A percentile compares a stretch with the other conserved stretches of the same genome.
phyloP scores from a whole-genome alignment of 1,140 invertebrate species.

The Eupristina koningsbergeri region DNA sequence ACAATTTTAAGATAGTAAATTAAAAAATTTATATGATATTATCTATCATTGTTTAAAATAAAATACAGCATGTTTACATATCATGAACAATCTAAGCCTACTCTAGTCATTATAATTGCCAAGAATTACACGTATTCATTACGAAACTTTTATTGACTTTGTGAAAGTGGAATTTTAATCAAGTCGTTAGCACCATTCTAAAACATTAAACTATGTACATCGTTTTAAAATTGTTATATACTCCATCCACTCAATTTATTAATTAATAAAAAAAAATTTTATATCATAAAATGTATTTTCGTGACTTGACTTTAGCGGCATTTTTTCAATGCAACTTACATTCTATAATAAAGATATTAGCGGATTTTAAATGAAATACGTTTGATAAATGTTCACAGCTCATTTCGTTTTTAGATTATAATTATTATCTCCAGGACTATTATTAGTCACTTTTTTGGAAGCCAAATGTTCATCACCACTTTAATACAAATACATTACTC shows the following conservation, averaged over 20 bases:
- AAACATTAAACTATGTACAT: neutral
- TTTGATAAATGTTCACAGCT: neutral
- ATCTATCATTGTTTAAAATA: neutral
- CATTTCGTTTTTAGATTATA: no score
- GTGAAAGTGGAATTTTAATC: constrained; percentile 37
- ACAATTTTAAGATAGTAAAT: neutral
- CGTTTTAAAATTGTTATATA: neutral
- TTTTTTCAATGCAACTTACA: neutral
- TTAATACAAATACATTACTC: no score
- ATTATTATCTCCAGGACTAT: no score
- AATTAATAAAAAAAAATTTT: neutral
- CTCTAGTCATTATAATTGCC: neutral
- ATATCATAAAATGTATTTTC: neutral
- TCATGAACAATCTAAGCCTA: neutral
- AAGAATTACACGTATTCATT: neutral
- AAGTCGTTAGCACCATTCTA: constrained; percentile 28
- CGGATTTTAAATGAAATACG: neutral
- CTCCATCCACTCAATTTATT: constrained; percentile 1
- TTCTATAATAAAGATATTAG: neutral
- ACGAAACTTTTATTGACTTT: constrained; percentile 30
- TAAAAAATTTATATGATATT: neutral
- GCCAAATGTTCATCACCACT: no score
- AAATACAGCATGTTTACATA: neutral
- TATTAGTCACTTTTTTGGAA: no score
- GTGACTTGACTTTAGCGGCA: neutral